These are phyloP conservation scores for Coryphaenoides rupestris DNA, from an alignment of 2,113 vertebrate genomes.

Conservation along the genomic window DNA sequence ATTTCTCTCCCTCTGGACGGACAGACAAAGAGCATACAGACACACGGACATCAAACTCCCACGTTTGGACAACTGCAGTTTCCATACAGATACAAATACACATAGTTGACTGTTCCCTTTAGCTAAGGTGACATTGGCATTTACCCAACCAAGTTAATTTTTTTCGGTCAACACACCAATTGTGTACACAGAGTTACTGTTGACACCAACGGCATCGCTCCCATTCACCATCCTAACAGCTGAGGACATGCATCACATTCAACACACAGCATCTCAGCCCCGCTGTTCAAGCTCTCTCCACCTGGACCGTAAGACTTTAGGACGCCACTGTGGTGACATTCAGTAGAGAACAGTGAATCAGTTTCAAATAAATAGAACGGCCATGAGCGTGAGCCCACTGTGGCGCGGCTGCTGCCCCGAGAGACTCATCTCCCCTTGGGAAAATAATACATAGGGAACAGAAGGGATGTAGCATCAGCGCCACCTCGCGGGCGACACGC, in stretches of 20 bases:
- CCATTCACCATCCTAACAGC: not conserved
- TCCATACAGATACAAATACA: constrained; percentile 52
- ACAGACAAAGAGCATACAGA: constrained; percentile 60
- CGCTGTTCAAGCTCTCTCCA: too few relatives aligned
- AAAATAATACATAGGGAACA: constrained; percentile 14
- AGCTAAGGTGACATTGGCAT: constrained; percentile 23
- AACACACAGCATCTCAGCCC: too few relatives aligned
- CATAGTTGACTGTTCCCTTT: constrained; percentile 56
- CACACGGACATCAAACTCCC: constrained; percentile 59
- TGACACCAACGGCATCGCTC: constrained; percentile 21
- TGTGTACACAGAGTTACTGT: constrained; percentile 14
- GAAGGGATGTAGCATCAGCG: constrained; percentile 7
- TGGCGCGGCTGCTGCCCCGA: constrained; percentile 1
- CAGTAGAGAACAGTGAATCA: not conserved
- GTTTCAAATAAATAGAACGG: not conserved
- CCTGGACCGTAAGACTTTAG: too few relatives aligned
- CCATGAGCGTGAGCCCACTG: constrained; percentile 8
- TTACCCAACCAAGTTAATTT: constrained; percentile 10
- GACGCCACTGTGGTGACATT: too few relatives aligned
- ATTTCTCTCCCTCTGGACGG: constrained; percentile 58
- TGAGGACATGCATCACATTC: too few relatives aligned
- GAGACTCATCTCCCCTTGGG: constrained; percentile 6
- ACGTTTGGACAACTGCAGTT: constrained; percentile 47
- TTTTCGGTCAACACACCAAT: constrained; percentile 8
- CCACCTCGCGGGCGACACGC: constrained; percentile 19